Evolutionary conservation across 2,113 vertebrate genomes (phyloP).

Genomic region (Passer montanus): DNA sequence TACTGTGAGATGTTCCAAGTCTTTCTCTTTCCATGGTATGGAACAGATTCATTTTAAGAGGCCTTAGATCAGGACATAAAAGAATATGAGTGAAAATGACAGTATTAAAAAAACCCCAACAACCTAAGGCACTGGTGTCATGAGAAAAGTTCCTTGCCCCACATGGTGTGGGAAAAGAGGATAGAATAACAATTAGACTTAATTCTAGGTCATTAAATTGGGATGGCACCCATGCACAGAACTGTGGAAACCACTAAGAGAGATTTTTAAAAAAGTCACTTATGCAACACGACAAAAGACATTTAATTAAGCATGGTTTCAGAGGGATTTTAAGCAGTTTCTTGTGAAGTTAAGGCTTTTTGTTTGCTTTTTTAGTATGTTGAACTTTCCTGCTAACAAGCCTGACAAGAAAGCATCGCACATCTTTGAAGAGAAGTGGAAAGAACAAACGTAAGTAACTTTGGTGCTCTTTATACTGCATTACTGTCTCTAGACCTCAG

Average conservation of each 20-base stretch:
- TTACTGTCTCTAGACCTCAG: not conserved
- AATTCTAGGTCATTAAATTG: conserved; percentile 52
- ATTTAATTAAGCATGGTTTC: conserved; percentile 23
- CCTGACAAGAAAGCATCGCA: not conserved
- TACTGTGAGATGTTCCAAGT: not conserved
- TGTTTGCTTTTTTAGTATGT: not conserved
- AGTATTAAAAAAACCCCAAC: not conserved
- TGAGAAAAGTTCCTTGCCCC: conserved; percentile 31
- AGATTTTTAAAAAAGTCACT: not conserved
- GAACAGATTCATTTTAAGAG: not conserved
- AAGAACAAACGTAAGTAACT: not conserved
- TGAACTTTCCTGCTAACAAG: not conserved
- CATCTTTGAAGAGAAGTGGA: not conserved
- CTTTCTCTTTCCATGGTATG: not conserved
- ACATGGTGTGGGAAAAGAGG: conserved; percentile 42
- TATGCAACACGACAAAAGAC: not conserved
- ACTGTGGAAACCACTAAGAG: conserved; percentile 41
- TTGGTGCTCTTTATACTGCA: not conserved
- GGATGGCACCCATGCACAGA: conserved; percentile 34
- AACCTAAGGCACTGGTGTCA: not conserved
- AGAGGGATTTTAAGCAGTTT: not conserved
- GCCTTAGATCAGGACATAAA: not conserved
- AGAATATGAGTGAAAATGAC: not conserved
- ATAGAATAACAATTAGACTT: conserved; percentile 26
- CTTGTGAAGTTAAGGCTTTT: not conserved